Conservation (phyloP, 1,140 invertebrate genomes). For the Dufourea novaeangliae region DNA sequence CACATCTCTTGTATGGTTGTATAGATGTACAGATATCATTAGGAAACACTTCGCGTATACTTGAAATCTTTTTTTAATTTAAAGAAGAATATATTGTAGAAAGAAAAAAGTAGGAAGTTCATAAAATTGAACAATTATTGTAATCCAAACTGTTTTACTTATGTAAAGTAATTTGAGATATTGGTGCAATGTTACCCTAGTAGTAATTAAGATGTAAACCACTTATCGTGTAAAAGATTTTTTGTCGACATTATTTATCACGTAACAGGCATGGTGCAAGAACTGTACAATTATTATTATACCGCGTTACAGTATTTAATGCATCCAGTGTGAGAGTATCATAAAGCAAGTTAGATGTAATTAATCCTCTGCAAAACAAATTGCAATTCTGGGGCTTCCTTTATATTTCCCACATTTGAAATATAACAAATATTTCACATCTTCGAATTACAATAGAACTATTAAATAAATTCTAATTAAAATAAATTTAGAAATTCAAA, state of each 20-base stretch:
- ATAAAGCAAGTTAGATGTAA: neutral
- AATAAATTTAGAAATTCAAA: neutral
- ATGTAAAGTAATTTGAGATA: neutral
- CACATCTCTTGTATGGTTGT: too few relatives aligned
- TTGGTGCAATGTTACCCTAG: neutral
- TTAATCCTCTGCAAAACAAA: neutral
- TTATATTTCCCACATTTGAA: neutral
- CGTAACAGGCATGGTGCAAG: neutral
- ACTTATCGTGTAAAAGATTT: neutral
- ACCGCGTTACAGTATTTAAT: neutral
- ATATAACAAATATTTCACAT: too few relatives aligned
- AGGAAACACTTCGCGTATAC: too few relatives aligned
- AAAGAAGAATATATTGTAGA: too few relatives aligned
- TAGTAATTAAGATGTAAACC: neutral
- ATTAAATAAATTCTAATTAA: too few relatives aligned
- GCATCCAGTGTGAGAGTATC: constrained; percentile 2
- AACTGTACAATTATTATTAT: neutral
- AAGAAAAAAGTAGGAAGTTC: too few relatives aligned
- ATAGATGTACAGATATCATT: too few relatives aligned
- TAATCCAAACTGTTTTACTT: neutral
- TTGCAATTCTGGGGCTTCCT: too few relatives aligned
- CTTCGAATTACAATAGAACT: too few relatives aligned
- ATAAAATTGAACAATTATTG: too few relatives aligned
- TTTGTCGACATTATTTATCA: constrained; percentile 1
- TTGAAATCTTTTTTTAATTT: too few relatives aligned